Base-by-base conservation (phyloP, 2,888 invertebrate genomes). In the Leptarthrus brevirostris region DNA sequence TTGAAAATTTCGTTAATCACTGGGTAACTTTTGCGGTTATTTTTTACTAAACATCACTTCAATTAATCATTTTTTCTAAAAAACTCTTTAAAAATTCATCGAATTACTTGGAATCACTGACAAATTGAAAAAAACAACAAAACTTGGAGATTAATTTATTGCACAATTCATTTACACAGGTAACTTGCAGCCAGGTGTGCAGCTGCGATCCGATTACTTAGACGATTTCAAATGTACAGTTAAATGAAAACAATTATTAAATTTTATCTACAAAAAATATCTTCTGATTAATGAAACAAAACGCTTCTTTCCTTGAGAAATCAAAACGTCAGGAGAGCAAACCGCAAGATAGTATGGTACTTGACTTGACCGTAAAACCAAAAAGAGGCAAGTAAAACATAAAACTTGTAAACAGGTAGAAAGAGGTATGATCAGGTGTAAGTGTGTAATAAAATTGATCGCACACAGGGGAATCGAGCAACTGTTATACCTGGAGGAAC, bases 401-500 rank as follows among this genome's bases (percentile, higher is more conserved):
- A 56, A 18, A 56, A 56, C 30, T 56, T n/a, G n/a, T 16, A 6
- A 26, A 58, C 58, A 58, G 58, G 58, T 58, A 36, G 34, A 36
- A 10, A n/a, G 10, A 10, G 36, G 18, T 26, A 16, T 20, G 34
- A 36, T 58, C 58, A 58, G 58, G 58, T 58, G 58, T 36, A 40
- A 12, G 36, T 58, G 58, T 36, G 3, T n/a, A n/a, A n/a, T n/a
- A 8, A 12, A 34, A 58, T 58, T 12, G 18, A 58, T 36, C 5
- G 36, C 5, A 30, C 16, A 56, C 56, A 22, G 8, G 14, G 1
- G 1, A n/a, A 30, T 8, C 30, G 3, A 8, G 30, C 30, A 58
- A 58, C 58, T 58, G 58, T 58, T 58, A 58, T 58, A 56, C 56
- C 56, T 56, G 56, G 56, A 56, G 56, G 26, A n/a, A 53, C 22